A percentile compares a stretch with the other conserved stretches of the same genome.
Conservation (phyloP, 2,113 vertebrate genomes). For the Emydocephalus ijimae region DNA sequence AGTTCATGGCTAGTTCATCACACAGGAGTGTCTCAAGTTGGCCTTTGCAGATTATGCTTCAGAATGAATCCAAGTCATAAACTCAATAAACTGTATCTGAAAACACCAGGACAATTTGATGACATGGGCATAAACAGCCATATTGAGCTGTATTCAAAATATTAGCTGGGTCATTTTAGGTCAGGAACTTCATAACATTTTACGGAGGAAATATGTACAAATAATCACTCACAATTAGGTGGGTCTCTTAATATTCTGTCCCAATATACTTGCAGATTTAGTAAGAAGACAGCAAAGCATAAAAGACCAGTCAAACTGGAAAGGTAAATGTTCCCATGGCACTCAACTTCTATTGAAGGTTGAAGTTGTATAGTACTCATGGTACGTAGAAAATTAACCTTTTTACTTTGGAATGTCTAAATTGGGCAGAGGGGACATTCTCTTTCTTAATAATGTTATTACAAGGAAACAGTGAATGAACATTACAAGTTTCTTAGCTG, state of each 20-base stretch:
- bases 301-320: not conserved
- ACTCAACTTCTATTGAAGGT: not conserved
- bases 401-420: not conserved
- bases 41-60: not conserved
- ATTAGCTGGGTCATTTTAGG: accelerated
- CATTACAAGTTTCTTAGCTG: not conserved
- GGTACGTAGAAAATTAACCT: not conserved
- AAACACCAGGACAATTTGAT: not conserved
- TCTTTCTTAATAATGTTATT: not conserved
- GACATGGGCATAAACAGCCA: not conserved
- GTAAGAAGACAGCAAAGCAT: not conserved
- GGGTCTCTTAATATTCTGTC: not conserved
- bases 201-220: accelerated
- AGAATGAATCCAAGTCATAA: not conserved
- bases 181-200: not conserved
- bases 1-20: not conserved
- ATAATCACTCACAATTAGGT: not conserved
- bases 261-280: not conserved
- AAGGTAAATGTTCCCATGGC: not conserved
- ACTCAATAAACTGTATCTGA: not conserved
- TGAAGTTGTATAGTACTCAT: not conserved
- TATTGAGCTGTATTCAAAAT: not conserved
- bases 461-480: not conserved
- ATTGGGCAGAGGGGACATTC: not conserved
- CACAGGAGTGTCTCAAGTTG: not conserved